phyloP scores from a whole-genome alignment of 2,797 vertebrate genomes.

The Oryzias sinensis region DNA sequence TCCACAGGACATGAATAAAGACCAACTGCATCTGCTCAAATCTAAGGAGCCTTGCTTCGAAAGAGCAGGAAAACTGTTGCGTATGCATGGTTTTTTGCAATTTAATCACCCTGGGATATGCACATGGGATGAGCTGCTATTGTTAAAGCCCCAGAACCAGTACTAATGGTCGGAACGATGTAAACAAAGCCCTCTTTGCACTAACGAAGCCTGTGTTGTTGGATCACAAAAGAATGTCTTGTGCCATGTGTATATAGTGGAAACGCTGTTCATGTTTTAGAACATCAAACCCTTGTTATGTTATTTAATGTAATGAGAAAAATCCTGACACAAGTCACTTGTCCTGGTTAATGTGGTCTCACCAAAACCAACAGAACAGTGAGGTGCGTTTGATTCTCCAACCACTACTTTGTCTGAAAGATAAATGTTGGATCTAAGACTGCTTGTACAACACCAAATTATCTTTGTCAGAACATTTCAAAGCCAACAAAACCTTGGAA shows the following conservation, averaged over 20 bases:
- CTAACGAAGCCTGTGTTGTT: conserved; percentile 1
- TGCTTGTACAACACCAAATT: too few species aligned
- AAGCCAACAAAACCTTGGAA: too few species aligned
- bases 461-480: too few species aligned
- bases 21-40: conserved; percentile 1
- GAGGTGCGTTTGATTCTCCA: conserved; percentile 38
- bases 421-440: not conserved
- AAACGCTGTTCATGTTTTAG: not conserved
- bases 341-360: conserved; percentile 15
- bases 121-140: conserved; percentile 37
- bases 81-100: conserved; percentile 9
- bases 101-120: conserved; percentile 6
- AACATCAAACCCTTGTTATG: not conserved
- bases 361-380: conserved; percentile 15
- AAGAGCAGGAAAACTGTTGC: conserved; percentile 2
- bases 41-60: not conserved
- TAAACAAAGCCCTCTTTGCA: conserved; percentile 20
- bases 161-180: conserved; percentile 12
- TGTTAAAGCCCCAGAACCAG: conserved; percentile 10
- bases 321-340: not conserved
- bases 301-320: conserved; percentile 2
- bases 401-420: conserved; percentile 3
- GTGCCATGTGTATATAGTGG: not conserved
- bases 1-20: not conserved
- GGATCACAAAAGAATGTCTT: conserved; percentile 9